Conservation (phyloP, 2,888 invertebrate species). For the Byasa hedistus region DNA sequence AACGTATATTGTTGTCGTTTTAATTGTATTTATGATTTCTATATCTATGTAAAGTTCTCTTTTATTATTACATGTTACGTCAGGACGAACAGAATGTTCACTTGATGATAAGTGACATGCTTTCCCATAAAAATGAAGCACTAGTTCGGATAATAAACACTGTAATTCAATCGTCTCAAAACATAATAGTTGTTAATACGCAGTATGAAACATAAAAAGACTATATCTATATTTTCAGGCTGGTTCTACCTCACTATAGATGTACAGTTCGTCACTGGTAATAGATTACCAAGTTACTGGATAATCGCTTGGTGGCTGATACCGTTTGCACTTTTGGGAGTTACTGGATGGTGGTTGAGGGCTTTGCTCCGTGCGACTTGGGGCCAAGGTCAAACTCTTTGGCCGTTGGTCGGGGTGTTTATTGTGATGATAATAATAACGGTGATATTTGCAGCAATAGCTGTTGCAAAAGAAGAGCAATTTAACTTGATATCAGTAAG, state of each 20-base stretch:
- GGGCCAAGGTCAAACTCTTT: constrained; percentile 51
- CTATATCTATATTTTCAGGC: constrained; percentile 49
- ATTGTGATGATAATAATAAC: constrained; percentile 58
- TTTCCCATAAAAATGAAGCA: no score
- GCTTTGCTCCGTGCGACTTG: constrained; percentile 50
- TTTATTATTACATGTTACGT: no score
- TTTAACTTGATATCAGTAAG: constrained; percentile 68
- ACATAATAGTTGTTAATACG: no score
- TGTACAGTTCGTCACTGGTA: constrained; percentile 68
- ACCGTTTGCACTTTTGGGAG: constrained; percentile 57
- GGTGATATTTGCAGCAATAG: constrained; percentile 61
- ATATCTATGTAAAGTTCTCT: no score
- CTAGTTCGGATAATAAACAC: no score
- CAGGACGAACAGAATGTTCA: no score
- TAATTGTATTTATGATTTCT: no score
- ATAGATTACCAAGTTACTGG: constrained; percentile 62
- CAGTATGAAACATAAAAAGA: background rate
- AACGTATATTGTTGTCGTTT: no score
- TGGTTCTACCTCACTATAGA: constrained; percentile 65
- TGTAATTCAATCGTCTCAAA: no score
- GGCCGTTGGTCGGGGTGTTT: constrained; percentile 63
- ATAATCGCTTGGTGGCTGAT: constrained; percentile 62
- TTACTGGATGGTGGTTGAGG: constrained; percentile 72
- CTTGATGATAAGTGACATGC: no score
- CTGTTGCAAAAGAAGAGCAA: constrained; percentile 72